These are phyloP conservation scores for Melanostigma gelatinosum DNA, from an alignment of 2,113 vertebrate species.

Conservation along the genomic window DNA sequence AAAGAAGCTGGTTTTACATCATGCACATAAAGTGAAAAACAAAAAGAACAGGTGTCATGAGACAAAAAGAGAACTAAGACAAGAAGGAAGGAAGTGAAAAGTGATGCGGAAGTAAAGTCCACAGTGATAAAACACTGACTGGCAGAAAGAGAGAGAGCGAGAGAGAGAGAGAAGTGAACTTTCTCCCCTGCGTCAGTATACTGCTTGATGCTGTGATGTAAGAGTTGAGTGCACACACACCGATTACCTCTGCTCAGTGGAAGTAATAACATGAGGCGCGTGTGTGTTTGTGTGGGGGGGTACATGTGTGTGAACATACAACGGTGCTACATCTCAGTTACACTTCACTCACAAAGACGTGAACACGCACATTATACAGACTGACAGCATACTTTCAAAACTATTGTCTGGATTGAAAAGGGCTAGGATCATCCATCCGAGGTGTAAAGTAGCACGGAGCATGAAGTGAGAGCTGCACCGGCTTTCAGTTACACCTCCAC, in stretches of 20 bases:
- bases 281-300: constrained; percentile 7
- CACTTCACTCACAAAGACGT: constrained; percentile 42
- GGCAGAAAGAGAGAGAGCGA: constrained; percentile 44
- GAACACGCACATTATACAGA: constrained; percentile 20
- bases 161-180: constrained; percentile 57
- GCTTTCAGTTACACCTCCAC: constrained; percentile 55
- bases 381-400: constrained; percentile 12
- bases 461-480: constrained; percentile 34
- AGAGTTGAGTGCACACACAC: constrained; percentile 68
- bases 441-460: constrained; percentile 42
- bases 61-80: neutral
- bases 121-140: constrained; percentile 64
- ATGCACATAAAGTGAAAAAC: neutral
- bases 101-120: constrained; percentile 65
- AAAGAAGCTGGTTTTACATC: neutral
- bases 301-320: constrained; percentile 32
- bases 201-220: constrained; percentile 71
- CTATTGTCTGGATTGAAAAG: constrained; percentile 53
- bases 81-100: constrained; percentile 54
- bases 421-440: constrained; percentile 38
- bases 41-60: constrained; percentile 31
- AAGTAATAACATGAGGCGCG: constrained; percentile 63
- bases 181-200: constrained; percentile 64
- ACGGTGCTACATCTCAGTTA: constrained; percentile 39
- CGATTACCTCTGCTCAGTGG: constrained; percentile 67